Evolutionary conservation across 2,888 invertebrate genomes (phyloP).

Genomic region (Rotaria socialis): DNA sequence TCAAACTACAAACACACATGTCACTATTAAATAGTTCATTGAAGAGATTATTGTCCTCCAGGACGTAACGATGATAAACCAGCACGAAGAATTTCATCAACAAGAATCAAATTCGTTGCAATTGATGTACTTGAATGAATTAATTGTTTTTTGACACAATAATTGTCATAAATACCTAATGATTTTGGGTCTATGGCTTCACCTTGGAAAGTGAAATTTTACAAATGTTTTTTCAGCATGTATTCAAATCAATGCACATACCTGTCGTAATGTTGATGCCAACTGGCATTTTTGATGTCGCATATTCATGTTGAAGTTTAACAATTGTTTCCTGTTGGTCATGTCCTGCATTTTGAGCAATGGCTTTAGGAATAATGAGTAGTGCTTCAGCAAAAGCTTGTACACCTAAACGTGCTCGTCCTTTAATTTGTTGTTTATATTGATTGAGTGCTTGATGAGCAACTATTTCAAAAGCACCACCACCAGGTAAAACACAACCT

Average conservation of each 20-base stretch:
- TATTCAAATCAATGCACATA: background rate
- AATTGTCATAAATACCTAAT: slow-evolving; percentile 87
- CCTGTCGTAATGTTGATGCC: slow-evolving; percentile 83
- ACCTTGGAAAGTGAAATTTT: slow-evolving; percentile 48
- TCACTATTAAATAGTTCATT: background rate
- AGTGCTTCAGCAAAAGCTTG: slow-evolving; percentile 88
- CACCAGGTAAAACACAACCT: slow-evolving; percentile 75
- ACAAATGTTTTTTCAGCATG: background rate
- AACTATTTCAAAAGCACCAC: slow-evolving; percentile 86
- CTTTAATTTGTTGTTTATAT: slow-evolving; percentile 68
- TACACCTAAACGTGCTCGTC: slow-evolving; percentile 58
- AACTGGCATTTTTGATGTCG: slow-evolving; percentile 64
- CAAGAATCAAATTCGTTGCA: slow-evolving; percentile 89
- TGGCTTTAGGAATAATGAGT: slow-evolving; percentile 79
- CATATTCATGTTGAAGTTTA: slow-evolving; percentile 83
- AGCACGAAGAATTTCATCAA: slow-evolving; percentile 98
- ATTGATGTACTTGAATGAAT: slow-evolving; percentile 87
- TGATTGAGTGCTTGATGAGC: slow-evolving; percentile 74
- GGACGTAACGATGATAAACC: slow-evolving; percentile 80
- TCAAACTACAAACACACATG: background rate
- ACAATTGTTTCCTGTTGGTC: slow-evolving; percentile 88
- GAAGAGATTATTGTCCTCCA: slow-evolving; percentile 20
- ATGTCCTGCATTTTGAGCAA: slow-evolving; percentile 87
- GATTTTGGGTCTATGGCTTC: slow-evolving; percentile 80
- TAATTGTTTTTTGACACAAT: slow-evolving; percentile 90